These are phyloP conservation scores for Cydia splendana DNA, from an alignment of 1,140 invertebrate genomes.

Conservation along the genomic window DNA sequence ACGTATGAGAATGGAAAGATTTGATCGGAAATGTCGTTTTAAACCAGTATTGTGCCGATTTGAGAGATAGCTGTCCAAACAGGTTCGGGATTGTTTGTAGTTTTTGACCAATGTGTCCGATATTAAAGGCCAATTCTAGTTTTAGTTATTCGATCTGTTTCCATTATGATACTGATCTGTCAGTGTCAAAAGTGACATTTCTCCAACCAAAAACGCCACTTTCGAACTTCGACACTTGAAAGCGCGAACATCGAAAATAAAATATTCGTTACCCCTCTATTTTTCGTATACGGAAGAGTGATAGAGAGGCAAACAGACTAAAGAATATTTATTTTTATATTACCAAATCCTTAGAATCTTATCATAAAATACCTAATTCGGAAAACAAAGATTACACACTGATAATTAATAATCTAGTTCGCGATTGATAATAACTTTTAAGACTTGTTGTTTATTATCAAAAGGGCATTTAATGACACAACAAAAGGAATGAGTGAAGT, in stretches of 20 bases:
- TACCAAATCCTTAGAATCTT: not conserved
- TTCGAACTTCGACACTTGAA: not conserved
- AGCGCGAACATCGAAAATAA: too few relatives aligned
- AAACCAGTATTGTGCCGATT: too few relatives aligned
- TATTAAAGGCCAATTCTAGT: too few relatives aligned
- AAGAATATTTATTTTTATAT: not conserved
- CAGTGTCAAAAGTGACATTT: too few relatives aligned
- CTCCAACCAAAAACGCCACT: not conserved
- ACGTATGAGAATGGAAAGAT: too few relatives aligned
- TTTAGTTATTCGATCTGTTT: too few relatives aligned
- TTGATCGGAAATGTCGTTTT: too few relatives aligned
- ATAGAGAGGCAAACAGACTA: too few relatives aligned
- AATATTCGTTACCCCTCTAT: too few relatives aligned
- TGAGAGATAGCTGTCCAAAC: not conserved
- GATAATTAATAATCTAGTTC: not conserved
- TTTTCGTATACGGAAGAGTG: too few relatives aligned
- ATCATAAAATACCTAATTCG: not conserved
- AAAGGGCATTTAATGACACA: not conserved
- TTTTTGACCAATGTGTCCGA: not conserved
- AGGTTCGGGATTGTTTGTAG: not conserved
- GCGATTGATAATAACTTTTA: not conserved
- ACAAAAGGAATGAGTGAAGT: not conserved
- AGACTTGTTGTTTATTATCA: conserved; percentile 1
- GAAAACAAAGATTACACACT: not conserved
- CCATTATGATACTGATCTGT: too few relatives aligned